Percentiles rank a stretch among this genome's conserved stretches.
Conservation (phyloP, 2,797 vertebrate species). For the Balearica regulorum region DNA sequence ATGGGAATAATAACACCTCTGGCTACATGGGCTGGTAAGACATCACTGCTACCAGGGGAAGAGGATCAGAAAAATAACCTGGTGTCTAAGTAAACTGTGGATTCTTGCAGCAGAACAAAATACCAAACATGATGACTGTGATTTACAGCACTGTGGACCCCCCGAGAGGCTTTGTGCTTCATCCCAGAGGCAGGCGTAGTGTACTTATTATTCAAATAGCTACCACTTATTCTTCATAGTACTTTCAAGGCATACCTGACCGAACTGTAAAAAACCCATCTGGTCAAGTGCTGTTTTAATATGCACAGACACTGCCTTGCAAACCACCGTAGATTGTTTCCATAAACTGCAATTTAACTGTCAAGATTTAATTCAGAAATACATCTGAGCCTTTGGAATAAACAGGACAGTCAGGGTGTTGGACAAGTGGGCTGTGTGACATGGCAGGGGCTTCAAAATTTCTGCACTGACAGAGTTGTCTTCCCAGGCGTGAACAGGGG, state of each 20-base stretch:
- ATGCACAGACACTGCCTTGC: neutral
- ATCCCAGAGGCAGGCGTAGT: neutral
- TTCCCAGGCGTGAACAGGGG: neutral
- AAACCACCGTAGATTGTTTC: neutral
- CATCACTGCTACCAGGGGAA: neutral
- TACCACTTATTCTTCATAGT: neutral
- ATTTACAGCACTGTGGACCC: neutral
- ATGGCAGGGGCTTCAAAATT: neutral
- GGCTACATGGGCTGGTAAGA: neutral
- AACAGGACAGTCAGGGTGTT: neutral
- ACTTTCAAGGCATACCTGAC: slow-evolving; percentile 14
- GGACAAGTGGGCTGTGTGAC: neutral
- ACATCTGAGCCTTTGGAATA: neutral
- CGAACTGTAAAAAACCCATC: slow-evolving; percentile 14
- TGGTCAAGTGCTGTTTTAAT: slow-evolving; percentile 24
- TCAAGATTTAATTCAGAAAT: slow-evolving; percentile 14
- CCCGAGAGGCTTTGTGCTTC: neutral
- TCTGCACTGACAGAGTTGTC: neutral
- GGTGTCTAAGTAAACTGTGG: neutral
- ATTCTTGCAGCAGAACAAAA: neutral
- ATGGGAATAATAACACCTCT: neutral
- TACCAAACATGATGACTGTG: neutral
- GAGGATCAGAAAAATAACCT: neutral
- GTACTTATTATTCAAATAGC: slow-evolving; percentile 4
- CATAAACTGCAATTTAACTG: neutral